Base-by-base conservation (phyloP, 2,113 vertebrate species). In the Neotoma lepida region DNA sequence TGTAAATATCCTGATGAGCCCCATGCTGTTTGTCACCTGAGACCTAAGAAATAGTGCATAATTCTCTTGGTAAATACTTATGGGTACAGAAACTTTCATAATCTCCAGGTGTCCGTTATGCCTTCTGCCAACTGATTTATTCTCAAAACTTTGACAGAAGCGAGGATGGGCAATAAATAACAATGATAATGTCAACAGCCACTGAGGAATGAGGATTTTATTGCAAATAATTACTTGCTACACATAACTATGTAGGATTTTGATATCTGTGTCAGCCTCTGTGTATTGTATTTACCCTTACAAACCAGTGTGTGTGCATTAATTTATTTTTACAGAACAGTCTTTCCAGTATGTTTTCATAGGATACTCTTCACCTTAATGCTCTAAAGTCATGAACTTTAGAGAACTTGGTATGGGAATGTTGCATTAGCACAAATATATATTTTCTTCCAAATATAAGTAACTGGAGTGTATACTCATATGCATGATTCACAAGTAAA, bases 351-450 rank as follows among this genome's bases (percentile, higher is more conserved):
- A 3, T 4, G 41, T 56, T 84, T 86, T 86, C 54, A 90, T 26
- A 87, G 41, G 49, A 66, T 89, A 63, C 54, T 41, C 13, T 93
- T 92, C 73, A 44, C 33, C 54, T 82, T 78, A 73, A 86, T 39
- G 24, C 63, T 90, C 64, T 90, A 30, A 92, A 26, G 41, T 78
- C 54, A 87, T 76, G 28, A 95, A 95, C 49, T 71, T 91, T 33
- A 86, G 66, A 58, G 10, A 88, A 86, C 10, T 86, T 90, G 41
- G 39, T 92, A 70, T 63, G 77, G 80, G 18, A 78, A 54, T n/a
- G 63, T 61, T 86, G 58, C 49, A 84, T 97, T 94, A 91, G 58
- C 93, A 93, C 66, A 24, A 88, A 77, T 90, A 93, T 78, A 87
- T 90, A 33, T 64, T 86, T 86, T 81, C 18, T 94, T 86, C 41